Percentiles rank a stretch among this genome's conserved stretches.
Conservation (phyloP, 2,888 invertebrate genomes). For the Megamerina dolium region DNA sequence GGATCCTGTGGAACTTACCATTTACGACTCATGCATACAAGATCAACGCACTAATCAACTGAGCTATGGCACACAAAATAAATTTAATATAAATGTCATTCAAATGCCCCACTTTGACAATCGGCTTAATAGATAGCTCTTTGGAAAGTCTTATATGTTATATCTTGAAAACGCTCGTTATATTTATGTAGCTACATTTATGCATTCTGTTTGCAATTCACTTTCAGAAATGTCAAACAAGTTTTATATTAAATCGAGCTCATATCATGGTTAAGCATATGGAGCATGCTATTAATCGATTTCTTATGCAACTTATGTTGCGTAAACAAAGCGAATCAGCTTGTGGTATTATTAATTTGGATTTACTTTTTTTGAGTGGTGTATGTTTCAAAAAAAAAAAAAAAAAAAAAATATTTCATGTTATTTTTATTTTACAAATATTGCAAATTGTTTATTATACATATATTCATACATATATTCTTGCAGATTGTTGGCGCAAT, state of each 20-base stretch:
- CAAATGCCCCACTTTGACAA: no score
- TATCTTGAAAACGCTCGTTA: no score
- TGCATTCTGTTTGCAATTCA: no score
- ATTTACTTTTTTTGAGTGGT: constrained; percentile 35
- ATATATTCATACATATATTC: neutral
- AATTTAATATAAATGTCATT: no score
- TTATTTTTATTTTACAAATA: neutral
- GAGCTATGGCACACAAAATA: no score
- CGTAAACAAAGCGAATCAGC: constrained; percentile 24
- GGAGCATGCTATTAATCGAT: constrained; percentile 33
- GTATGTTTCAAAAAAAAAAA: constrained; percentile 23
- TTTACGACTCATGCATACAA: no score
- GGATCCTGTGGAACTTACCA: no score
- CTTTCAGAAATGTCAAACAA: constrained; percentile 36
- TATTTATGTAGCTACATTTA: no score
- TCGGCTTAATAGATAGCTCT: no score
- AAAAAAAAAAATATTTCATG: neutral
- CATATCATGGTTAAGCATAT: constrained; percentile 19
- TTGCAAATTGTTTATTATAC: neutral
- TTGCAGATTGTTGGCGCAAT: constrained; percentile 33
- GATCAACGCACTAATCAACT: no score
- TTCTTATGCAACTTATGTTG: constrained; percentile 32
- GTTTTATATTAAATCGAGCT: constrained; percentile 28
- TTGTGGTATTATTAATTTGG: constrained; percentile 37
- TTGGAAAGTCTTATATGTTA: no score